Percentiles rank a stretch among this genome's conserved stretches.
Evolutionary conservation across 2,888 invertebrate genomes (phyloP).

Genomic region (Heliothis peltigera): DNA sequence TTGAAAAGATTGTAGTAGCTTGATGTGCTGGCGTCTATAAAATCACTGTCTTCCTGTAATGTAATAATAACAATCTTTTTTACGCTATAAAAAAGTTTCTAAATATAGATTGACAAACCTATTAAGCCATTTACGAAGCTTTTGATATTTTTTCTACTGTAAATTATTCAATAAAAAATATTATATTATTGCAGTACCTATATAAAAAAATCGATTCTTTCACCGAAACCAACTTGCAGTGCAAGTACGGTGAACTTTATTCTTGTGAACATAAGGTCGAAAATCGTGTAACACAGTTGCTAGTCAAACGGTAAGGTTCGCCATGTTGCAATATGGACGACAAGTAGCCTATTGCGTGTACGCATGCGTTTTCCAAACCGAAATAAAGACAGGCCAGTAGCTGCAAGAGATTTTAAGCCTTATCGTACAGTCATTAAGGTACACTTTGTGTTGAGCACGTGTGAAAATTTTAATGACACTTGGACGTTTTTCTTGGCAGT

Average conservation of each 20-base stretch:
- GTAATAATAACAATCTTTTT: background rate
- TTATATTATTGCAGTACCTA: constrained; percentile 19
- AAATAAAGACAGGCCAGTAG: constrained; percentile 27
- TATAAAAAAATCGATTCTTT: constrained; percentile 25
- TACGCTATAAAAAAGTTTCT: background rate
- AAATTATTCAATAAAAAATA: constrained; percentile 35
- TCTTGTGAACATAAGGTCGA: background rate
- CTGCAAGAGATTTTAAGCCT: constrained; percentile 14
- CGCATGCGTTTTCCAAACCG: constrained; percentile 60
- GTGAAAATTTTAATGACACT: constrained; percentile 25
- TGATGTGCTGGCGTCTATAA: no score
- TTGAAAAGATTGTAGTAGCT: no score
- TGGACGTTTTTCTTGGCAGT: constrained; percentile 30
- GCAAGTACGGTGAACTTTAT: constrained; percentile 1
- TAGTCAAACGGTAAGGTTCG: constrained; percentile 7
- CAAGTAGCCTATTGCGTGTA: constrained; percentile 61
- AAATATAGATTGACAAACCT: constrained; percentile 16
- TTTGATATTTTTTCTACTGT: constrained; percentile 14
- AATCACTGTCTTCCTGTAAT: background rate
- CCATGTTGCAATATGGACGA: constrained; percentile 59
- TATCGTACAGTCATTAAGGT: background rate
- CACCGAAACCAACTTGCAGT: background rate
- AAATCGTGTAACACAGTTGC: constrained; percentile 6
- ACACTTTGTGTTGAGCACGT: constrained; percentile 5
- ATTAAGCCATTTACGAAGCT: constrained; percentile 5